Conservation (phyloP, 35 echinoderm and acorn worm species). For the Lytechinus variegatus region DNA sequence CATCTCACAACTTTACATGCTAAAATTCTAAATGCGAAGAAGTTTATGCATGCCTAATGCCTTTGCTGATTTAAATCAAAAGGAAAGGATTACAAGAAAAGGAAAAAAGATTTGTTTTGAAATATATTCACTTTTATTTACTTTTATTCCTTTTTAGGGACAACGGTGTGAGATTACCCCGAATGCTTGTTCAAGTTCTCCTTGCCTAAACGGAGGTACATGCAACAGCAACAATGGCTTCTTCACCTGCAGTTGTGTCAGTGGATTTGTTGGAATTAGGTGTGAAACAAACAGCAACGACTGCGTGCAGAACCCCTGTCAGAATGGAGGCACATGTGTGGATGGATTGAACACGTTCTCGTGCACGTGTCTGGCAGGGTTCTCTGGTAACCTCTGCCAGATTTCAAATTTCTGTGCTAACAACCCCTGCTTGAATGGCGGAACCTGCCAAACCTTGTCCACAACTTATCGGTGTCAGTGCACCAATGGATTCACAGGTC, state of each 20-base stretch:
- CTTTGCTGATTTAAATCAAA: no score
- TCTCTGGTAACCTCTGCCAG: constrained; percentile 57
- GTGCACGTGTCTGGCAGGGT: constrained; percentile 59
- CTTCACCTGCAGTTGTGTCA: constrained; percentile 57
- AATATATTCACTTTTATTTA: neutral
- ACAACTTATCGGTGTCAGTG: constrained; percentile 50
- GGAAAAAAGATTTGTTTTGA: neutral
- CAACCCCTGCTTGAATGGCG: constrained; percentile 54
- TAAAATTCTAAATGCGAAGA: no score
- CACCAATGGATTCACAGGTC: constrained; percentile 66
- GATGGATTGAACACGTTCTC: constrained; percentile 59
- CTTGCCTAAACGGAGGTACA: constrained; percentile 73
- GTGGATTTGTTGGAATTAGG: constrained; percentile 48
- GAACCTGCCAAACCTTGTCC: constrained; percentile 29
- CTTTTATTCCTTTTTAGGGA: constrained; percentile 2
- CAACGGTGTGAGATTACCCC: constrained; percentile 19
- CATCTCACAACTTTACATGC: no score
- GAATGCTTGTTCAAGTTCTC: constrained; percentile 59
- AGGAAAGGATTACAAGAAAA: no score
- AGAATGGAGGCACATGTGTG: constrained; percentile 68
- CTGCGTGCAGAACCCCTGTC: constrained; percentile 63
- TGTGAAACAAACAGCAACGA: constrained; percentile 60
- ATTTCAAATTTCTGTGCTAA: constrained; percentile 58
- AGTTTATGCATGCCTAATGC: no score
- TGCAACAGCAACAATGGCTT: constrained; percentile 51